Evolutionary conservation across 2,797 vertebrate genomes (phyloP).

Genomic region (Anabas testudineus): DNA sequence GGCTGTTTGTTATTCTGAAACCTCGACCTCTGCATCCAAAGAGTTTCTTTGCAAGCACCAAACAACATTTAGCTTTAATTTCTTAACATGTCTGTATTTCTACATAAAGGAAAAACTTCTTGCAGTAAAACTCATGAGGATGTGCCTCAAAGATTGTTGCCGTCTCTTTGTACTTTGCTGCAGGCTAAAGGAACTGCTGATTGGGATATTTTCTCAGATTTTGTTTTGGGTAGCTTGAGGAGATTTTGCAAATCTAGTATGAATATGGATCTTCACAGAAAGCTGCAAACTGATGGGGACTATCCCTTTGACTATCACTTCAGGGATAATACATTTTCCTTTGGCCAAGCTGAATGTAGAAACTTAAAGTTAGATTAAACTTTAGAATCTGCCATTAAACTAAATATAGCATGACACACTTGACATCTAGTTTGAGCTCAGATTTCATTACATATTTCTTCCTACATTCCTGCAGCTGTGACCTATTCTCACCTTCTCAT

Average conservation of each 20-base stretch:
- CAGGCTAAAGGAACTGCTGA: conserved; percentile 19
- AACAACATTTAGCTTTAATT: conserved; percentile 6
- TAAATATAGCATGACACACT: conserved; percentile 1
- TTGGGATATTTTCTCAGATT: conserved; percentile 12
- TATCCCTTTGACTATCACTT: conserved; percentile 27
- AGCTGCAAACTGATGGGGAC: not conserved
- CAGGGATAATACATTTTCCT: conserved; percentile 19
- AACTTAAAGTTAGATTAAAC: conserved; percentile 34
- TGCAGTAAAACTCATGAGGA: not conserved
- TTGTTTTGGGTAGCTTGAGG: conserved; percentile 20
- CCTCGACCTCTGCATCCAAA: not conserved
- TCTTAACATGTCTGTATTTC: conserved; percentile 10
- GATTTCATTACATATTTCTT: conserved; percentile 5
- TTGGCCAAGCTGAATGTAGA: conserved; percentile 9
- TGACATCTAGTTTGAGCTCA: not conserved
- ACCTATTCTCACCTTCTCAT: conserved; percentile 34
- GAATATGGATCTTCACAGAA: not conserved
- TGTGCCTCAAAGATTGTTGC: not conserved
- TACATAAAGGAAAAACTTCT: conserved; percentile 12
- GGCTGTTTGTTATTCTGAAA: not conserved
- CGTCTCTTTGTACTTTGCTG: conserved; percentile 7
- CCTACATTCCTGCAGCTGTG: not conserved
- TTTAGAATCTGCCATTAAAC: conserved; percentile 21
- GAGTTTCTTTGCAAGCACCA: not conserved
- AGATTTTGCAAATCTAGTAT: conserved; percentile 32